Base-by-base conservation (phyloP, 2,888 invertebrate species). In the Drosophila rubida region DNA sequence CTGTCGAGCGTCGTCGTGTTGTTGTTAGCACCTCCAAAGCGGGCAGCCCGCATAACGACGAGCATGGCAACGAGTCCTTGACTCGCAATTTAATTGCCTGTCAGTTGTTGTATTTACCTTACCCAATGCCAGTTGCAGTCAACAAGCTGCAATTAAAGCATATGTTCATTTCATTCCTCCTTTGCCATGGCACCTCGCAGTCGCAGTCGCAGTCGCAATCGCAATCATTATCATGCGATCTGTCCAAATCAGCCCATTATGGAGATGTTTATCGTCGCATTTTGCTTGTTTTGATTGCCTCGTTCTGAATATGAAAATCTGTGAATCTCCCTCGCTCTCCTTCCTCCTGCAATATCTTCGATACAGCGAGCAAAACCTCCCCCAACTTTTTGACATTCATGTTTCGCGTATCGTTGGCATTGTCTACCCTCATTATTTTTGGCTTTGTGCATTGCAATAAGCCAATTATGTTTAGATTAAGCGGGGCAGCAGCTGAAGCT, bases 201-300 rank as follows among this genome's bases (percentile, higher is more conserved):
- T n/a, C n/a, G n/a, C n/a, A 19, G 19, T 19, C 19, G 19, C 19
- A 19, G 19, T 19, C 19, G 19, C 19, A 19, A 37, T 11, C 35
- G 27, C 44, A 42, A 61, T 37, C 37, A 59, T 23, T 44, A 72
- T 74, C 61, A 37, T 41, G 53, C 46, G 67, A 80, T 83, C 67
- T 69, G 71, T 67, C 65, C 61, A 72, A 83, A 80, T 82, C 73
- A 71, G 76, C 75, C 84, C 86, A 89, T 90, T 89, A 89, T 78
- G 57, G 70, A 90, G 90, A 89, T 90, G 84, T 80, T 90, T 89
- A 89, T 90, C 89, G 54, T 22, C 37, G 63, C 69, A 75, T 80
- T 76, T 74, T 25, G 83, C 35, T 75, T 76, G 65, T 66, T 75
- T 75, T 66, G 75, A 76, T 80, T 77, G 82, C 60, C 51, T 50